Conservation (phyloP, 2,797 vertebrate species). For the Tenualosa ilisha region DNA sequence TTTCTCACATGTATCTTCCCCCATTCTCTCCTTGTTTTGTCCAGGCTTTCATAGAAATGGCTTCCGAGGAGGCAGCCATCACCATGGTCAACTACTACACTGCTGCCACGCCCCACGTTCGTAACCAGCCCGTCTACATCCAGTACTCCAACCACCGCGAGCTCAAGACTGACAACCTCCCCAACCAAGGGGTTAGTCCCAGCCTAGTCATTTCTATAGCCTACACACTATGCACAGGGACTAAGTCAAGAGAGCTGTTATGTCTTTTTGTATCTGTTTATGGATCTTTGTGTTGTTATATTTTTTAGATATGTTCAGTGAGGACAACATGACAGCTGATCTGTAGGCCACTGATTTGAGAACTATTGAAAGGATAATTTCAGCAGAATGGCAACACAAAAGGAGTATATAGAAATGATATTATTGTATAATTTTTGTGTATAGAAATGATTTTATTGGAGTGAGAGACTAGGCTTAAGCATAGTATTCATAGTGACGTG, state of each 20-base stretch:
- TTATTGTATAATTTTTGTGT: too few species aligned
- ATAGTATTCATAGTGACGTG: too few species aligned
- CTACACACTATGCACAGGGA: too few species aligned
- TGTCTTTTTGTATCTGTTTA: too few species aligned
- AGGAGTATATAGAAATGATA: background rate
- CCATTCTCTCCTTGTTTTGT: background rate
- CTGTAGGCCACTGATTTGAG: background rate
- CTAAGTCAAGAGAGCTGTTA: too few species aligned
- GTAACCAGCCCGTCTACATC: conserved; percentile 83
- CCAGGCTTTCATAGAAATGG: conserved; percentile 93
- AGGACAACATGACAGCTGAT: background rate
- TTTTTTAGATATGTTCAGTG: background rate
- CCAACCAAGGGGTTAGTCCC: conserved; percentile 78
- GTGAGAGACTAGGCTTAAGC: too few species aligned
- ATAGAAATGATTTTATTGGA: too few species aligned
- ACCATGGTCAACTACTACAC: conserved; percentile 87
- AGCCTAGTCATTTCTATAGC: background rate
- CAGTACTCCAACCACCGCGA: conserved; percentile 89
- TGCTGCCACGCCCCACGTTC: conserved; percentile 74
- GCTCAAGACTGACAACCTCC: conserved; percentile 82
- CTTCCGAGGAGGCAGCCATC: conserved; percentile 86
- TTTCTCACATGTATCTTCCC: background rate
- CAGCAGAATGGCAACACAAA: background rate
- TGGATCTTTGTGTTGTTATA: background rate
- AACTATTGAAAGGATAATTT: background rate